Base-by-base conservation (phyloP, 2,888 invertebrate species). In the Chrysolina haemoptera region DNA sequence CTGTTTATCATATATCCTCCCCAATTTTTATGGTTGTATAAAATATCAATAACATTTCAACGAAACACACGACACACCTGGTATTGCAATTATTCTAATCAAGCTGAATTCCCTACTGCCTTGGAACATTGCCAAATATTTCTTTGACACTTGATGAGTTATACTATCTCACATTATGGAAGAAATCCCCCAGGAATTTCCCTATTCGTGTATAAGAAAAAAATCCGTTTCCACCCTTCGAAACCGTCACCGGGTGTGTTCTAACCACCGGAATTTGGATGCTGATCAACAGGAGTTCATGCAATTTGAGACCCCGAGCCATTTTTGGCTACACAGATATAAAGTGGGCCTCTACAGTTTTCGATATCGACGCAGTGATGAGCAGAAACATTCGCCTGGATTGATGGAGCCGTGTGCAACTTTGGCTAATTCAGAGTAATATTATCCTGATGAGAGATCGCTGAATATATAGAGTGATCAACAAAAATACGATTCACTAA, bases 391-490 rank as follows among this genome's bases (percentile, higher is more conserved):
- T 78, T 80, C 73, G 77, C 70, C 78, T 79, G 82, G 79, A 62
- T 76, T 53, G 67, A 75, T 69, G 68, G 73, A 76, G 83, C 81
- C 82, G 82, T 83, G 82, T 83, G 82, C 82, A 83, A 75, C 59
- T 59, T 75, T 76, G 66, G 76, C 80, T 79, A 78, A 80, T 78
- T 80, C 75, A 66, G 76, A 76, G 76, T 73, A 62, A 79, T 74
- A 75, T 74, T 77, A 65, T 71, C 55, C 41, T 66, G 59, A 70
- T 70, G 73, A 69, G 69, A 27, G 59, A 6, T 16, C 1, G 27
- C 59, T 59, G 22, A 59, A 59, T n/a, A 59, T 59, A 59, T 43
- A 18, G 55, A 53, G 68, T 66, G 41, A 67, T 67, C 53, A 18
- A 20, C 20, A 53, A 53, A 18, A 20, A 53, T 18, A 53, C 11